These are phyloP conservation scores for Baronia brevicornis DNA, from an alignment of 2,888 invertebrate species.

Conservation along the genomic window DNA sequence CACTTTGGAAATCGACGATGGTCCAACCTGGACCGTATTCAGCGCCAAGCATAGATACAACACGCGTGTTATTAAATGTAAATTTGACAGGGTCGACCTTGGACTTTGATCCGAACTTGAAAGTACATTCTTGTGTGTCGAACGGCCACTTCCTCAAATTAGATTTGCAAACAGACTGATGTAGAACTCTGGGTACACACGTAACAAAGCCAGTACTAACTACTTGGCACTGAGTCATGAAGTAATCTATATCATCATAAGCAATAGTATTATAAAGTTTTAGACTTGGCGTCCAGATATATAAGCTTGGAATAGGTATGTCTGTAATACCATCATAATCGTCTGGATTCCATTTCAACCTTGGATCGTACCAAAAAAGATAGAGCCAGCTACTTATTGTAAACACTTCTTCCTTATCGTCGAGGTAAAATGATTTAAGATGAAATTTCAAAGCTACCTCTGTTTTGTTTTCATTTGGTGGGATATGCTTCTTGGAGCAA, in stretches of 20 bases:
- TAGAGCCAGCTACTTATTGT: conserved; percentile 20
- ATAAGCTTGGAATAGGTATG: conserved; percentile 6
- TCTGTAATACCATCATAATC: conserved; percentile 21
- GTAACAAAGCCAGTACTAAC: conserved; percentile 20
- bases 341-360: conserved; percentile 25
- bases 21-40: conserved; percentile 37
- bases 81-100: conserved; percentile 16
- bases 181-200: conserved; percentile 15
- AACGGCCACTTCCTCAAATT: conserved; percentile 37
- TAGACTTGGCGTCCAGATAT: conserved; percentile 24
- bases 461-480: conserved; percentile 12
- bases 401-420: conserved; percentile 26
- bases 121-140: conserved; percentile 30
- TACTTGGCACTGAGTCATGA: conserved; percentile 21
- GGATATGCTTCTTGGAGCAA: neutral
- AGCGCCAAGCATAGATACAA: conserved; percentile 22
- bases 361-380: conserved; percentile 24
- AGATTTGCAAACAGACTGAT: conserved; percentile 22
- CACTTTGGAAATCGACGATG: conserved; percentile 30
- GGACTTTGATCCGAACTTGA: conserved; percentile 20
- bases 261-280: conserved; percentile 23
- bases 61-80: conserved; percentile 16
- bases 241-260: conserved; percentile 8
- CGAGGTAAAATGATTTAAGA: conserved; percentile 30
- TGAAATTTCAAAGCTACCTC: conserved; percentile 21